Evolutionary conservation across 2,113 vertebrate species (phyloP).

Genomic region (Puma concolor): DNA sequence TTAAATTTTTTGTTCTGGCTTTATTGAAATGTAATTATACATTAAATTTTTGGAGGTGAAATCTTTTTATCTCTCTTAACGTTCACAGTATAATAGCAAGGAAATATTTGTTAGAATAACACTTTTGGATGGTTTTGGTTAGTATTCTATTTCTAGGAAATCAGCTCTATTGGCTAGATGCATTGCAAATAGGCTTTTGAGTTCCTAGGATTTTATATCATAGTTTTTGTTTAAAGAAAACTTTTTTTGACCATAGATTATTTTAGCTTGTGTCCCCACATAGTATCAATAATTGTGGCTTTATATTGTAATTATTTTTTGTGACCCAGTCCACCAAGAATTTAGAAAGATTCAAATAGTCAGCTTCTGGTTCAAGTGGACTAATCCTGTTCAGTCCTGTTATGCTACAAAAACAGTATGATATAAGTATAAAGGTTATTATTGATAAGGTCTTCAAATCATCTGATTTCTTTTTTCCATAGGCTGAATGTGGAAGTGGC

Average conservation of each 20-base stretch:
- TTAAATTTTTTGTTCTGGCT: neutral
- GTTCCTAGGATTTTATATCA: neutral
- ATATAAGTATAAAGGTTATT: neutral
- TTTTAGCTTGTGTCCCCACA: neutral
- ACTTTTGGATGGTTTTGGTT: conserved; percentile 24
- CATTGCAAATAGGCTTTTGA: neutral
- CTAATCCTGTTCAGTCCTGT: neutral
- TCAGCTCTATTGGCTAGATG: neutral
- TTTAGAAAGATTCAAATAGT: conserved; percentile 33
- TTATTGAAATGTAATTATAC: neutral
- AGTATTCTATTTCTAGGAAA: conserved; percentile 36
- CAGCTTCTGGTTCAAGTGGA: neutral
- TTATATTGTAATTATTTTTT: conserved; percentile 37
- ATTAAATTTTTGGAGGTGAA: conserved; percentile 29
- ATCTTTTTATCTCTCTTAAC: conserved; percentile 21
- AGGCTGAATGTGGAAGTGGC: conserved; percentile 80
- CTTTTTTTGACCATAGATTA: neutral
- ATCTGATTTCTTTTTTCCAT: conserved; percentile 51
- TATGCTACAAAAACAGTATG: neutral
- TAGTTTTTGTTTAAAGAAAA: conserved; percentile 4
- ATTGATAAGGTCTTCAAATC: conserved; percentile 15
- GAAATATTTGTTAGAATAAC: neutral
- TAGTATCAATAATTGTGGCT: neutral
- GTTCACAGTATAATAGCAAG: neutral
- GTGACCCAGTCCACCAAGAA: neutral